Conservation (phyloP, 2,888 invertebrate species). For the Nephrotoma flavescens region DNA sequence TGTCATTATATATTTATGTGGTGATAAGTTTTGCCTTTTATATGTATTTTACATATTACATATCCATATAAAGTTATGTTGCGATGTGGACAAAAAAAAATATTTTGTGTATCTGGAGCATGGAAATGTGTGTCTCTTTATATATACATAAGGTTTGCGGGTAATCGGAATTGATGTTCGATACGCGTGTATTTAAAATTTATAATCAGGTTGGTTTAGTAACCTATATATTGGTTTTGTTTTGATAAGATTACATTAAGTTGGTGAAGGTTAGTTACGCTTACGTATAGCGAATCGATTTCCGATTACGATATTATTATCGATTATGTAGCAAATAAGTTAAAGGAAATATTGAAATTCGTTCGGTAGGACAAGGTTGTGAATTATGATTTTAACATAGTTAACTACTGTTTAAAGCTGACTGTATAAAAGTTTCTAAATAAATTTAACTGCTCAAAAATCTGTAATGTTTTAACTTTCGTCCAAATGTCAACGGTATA, state of each 20-base stretch:
- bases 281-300: not conserved
- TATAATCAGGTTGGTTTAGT: not conserved
- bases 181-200: not conserved
- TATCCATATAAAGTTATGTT: not conserved
- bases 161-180: not conserved
- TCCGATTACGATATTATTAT: not conserved
- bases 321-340: not conserved
- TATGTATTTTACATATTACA: not conserved
- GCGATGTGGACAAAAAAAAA: not conserved
- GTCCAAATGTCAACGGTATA: too few species aligned
- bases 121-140: not conserved
- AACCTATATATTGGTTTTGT: not conserved
- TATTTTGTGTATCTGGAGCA: not conserved
- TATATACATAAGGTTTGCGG: not conserved
- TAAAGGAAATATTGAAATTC: not conserved
- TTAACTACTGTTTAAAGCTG: too few species aligned
- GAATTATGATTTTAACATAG: too few species aligned
- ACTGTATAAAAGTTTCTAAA: too few species aligned
- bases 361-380: too few species aligned
- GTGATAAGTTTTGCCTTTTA: not conserved
- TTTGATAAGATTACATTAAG: not conserved
- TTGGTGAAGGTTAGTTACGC: not conserved
- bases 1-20: not conserved
- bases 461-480: too few species aligned
- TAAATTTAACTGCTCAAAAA: too few species aligned